These are phyloP conservation scores for Lasioglossum vierecki DNA, from an alignment of 2,888 invertebrate genomes.

Conservation along the genomic window DNA sequence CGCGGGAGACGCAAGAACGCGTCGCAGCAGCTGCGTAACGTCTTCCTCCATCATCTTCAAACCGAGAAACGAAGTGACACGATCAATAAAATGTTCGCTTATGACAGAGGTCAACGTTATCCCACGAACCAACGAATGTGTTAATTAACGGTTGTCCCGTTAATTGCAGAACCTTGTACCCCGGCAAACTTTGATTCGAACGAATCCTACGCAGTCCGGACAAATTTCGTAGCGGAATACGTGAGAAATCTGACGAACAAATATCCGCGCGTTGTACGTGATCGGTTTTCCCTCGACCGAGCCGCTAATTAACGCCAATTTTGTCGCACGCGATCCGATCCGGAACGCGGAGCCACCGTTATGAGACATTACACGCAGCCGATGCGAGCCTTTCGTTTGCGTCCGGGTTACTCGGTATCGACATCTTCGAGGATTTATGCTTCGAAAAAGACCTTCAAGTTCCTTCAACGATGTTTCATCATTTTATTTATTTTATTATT, in stretches of 20 bases:
- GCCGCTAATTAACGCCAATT: conserved; percentile 61
- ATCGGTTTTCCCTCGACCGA: conserved; percentile 33
- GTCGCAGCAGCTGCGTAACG: neutral
- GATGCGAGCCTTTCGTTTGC: conserved; percentile 29
- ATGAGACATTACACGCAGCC: conserved; percentile 22
- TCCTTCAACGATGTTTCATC: too few relatives aligned
- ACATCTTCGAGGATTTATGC: conserved; percentile 18
- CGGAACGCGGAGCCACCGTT: conserved; percentile 14
- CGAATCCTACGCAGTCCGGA: neutral
- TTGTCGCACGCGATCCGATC: conserved; percentile 41
- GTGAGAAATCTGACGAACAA: conserved; percentile 6
- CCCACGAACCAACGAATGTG: neutral
- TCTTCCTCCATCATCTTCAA: neutral
- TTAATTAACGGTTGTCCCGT: conserved; percentile 13
- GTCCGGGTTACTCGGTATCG: neutral
- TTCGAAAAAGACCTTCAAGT: neutral
- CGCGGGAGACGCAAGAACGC: neutral
- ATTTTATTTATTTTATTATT: too few relatives aligned
- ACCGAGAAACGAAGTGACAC: neutral
- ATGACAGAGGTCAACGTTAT: neutral
- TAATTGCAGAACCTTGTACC: conserved; percentile 1
- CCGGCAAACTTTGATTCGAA: neutral
- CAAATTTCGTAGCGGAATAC: neutral
- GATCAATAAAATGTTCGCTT: neutral
- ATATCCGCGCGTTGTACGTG: conserved; percentile 9